Evolutionary conservation across 2,113 vertebrate species (phyloP).

Genomic region (Anseranas semipalmata): DNA sequence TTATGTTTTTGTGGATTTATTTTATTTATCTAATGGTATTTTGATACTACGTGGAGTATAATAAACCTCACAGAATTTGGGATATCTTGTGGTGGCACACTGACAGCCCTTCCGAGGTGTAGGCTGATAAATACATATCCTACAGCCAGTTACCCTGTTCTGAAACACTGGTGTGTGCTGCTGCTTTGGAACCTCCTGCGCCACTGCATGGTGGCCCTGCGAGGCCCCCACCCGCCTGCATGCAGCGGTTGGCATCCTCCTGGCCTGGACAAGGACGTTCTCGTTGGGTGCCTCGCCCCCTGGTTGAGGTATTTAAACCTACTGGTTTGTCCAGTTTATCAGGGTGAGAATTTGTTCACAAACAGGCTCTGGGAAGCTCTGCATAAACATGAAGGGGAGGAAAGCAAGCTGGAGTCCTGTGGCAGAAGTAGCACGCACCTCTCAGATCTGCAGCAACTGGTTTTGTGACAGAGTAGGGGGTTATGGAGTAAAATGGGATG

Average conservation of each 20-base stretch:
- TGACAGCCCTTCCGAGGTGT: background rate
- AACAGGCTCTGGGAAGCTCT: background rate
- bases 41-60: background rate
- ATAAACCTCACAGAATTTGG: background rate
- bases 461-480: background rate
- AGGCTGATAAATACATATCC: background rate
- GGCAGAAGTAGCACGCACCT: background rate
- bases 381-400: background rate
- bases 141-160: background rate
- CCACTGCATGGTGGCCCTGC: background rate
- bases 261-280: background rate
- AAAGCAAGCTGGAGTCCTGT: background rate
- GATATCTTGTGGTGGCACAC: background rate
- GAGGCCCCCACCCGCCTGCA: background rate
- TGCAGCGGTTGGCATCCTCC: background rate
- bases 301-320: background rate
- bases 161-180: background rate
- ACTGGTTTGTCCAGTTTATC: background rate
- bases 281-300: background rate
- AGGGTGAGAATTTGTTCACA: background rate
- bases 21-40: background rate
- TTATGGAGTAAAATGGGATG: rapidly evolving
- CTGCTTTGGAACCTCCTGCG: background rate
- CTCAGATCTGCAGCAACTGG: background rate
- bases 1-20: background rate